Conservation (phyloP, 1,140 invertebrate species). For the Caenorhabditis briggsae region DNA sequence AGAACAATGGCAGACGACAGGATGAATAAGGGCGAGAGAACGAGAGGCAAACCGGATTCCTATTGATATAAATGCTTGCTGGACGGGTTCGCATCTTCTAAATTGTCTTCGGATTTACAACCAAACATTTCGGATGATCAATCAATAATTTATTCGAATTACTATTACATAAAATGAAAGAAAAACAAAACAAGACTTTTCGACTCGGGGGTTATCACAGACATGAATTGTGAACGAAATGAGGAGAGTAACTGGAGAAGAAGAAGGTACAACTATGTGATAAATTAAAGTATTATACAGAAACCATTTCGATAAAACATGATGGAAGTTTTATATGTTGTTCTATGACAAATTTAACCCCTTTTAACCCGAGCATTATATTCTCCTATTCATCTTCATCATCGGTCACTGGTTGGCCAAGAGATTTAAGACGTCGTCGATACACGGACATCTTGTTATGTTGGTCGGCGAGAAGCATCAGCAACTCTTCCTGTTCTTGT, state of each 20-base stretch:
- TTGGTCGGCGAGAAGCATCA: constrained; percentile 88
- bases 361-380: background rate
- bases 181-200: background rate
- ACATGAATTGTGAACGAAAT: constrained; percentile 19
- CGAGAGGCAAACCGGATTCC: constrained; percentile 34
- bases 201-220: constrained; percentile 27
- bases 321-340: constrained; percentile 2
- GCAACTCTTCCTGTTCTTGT: constrained; percentile 91
- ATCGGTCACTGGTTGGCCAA: constrained; percentile 81
- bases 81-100: constrained; percentile 7
- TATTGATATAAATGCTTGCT: background rate
- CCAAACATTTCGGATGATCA: background rate
- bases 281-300: constrained; percentile 47
- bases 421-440: constrained; percentile 83
- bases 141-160: constrained; percentile 47
- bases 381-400: constrained; percentile 64
- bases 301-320: constrained; percentile 3
- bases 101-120: constrained; percentile 6
- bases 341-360: constrained; percentile 24
- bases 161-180: background rate
- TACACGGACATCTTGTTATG: constrained; percentile 84
- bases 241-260: background rate
- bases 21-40: constrained; percentile 22
- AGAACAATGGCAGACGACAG: constrained; percentile 15
- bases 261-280: background rate